Base-by-base conservation (phyloP, 2,797 vertebrate genomes). In the Podarcis lilfordi region DNA sequence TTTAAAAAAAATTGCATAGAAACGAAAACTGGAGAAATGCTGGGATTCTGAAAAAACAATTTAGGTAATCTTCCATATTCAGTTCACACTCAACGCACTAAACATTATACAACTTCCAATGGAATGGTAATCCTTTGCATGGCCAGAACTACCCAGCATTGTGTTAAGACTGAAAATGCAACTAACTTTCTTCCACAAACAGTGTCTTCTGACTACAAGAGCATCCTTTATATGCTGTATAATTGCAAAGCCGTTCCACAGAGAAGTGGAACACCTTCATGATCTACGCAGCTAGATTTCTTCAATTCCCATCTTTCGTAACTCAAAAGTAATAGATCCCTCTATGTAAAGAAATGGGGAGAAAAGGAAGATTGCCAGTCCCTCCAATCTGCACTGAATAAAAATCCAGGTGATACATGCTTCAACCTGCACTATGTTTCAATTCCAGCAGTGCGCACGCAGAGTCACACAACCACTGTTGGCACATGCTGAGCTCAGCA, bases 11-110 rank as follows among this genome's bases (percentile, higher is more conserved):
- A 35, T 17, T 32, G 74, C 4, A 40, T 64, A 66, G 89, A 95
- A 94, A 90, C 83, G 32, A 64, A 80, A 59, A 29, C 7, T 59
- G 43, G 94, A 91, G 78, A 80, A 91, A 64, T 78, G 84, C 5
- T 75, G 86, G n/a, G 91, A 83, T 82, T 82, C 80, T 55, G 23
- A 9, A 72, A 37, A 40, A 21, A 69, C 50, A 55, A 55, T 91
- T 86, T 71, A 83, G 55, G 43, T 7, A 72, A 69, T 80, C 64
- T 13, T 80, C 2, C 35, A 68, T 29, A 76, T 72, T 89, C 15
- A 85, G 72, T 81, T 87, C 84, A 59, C 90, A 25, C 21, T 27
- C 0, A 37, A 32, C 13, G 45, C 86, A 55, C 89, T 92, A 86
- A 92, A 27, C 15, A 27, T 64, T 37, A 15, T 71, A 7, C 6